A percentile compares a stretch with the other conserved stretches of the same genome.
These are phyloP conservation scores for Synchiropus splendidus DNA, from an alignment of 2,113 vertebrate species.

Conservation along the genomic window DNA sequence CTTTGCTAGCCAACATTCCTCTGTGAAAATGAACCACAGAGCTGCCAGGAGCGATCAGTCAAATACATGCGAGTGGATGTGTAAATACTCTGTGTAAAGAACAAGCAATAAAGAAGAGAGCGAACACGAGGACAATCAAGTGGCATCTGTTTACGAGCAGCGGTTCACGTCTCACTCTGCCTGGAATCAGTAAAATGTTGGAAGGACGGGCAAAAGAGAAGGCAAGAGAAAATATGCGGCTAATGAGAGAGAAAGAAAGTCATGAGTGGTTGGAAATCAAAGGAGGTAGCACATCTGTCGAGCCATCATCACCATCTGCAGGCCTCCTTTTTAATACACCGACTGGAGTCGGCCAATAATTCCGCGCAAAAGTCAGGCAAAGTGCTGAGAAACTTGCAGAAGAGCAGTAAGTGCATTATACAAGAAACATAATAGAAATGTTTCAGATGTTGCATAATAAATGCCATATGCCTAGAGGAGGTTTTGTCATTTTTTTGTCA, in stretches of 20 bases:
- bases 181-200: slow-evolving; percentile 43
- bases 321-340: slow-evolving; percentile 1
- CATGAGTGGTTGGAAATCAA: slow-evolving; percentile 54
- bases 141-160: slow-evolving; percentile 55
- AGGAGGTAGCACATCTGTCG: slow-evolving; percentile 50
- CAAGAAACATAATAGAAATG: no score
- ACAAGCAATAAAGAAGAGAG: slow-evolving; percentile 2
- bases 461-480: no score
- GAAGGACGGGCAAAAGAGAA: slow-evolving; percentile 11
- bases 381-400: no score
- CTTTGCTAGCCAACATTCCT: neutral
- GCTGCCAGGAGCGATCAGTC: slow-evolving; percentile 34
- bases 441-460: no score
- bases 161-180: slow-evolving; percentile 33
- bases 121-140: slow-evolving; percentile 27
- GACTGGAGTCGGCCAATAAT: no score
- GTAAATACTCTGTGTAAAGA: slow-evolving; percentile 5
- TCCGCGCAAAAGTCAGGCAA: no score
- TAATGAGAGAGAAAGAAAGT: slow-evolving; percentile 55
- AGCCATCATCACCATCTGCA: slow-evolving; percentile 26
- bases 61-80: slow-evolving; percentile 54
- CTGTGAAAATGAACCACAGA: slow-evolving; percentile 44
- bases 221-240: slow-evolving; percentile 38
- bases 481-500: no score
- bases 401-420: no score